These are phyloP conservation scores for Chrysomela aeneicollis DNA, from an alignment of 2,888 invertebrate species.

Conservation along the genomic window DNA sequence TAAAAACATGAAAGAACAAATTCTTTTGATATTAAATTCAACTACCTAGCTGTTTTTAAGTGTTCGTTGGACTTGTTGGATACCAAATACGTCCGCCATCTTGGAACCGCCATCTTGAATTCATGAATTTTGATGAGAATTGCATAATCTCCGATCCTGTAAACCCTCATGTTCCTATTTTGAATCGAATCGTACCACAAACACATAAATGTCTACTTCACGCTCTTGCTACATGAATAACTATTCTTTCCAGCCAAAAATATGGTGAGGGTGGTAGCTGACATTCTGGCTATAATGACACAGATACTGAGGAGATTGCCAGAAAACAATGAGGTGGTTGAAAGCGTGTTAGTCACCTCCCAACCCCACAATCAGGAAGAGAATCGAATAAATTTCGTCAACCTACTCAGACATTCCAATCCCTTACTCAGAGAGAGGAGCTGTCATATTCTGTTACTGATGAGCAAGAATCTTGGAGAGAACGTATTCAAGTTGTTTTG, in stretches of 20 bases:
- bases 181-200: too few relatives aligned
- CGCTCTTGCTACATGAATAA: not conserved
- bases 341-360: slow-evolving; percentile 73
- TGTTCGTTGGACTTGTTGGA: too few relatives aligned
- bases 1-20: too few relatives aligned
- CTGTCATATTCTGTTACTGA: slow-evolving; percentile 74
- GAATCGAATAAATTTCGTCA: slow-evolving; percentile 64
- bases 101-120: too few relatives aligned
- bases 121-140: too few relatives aligned
- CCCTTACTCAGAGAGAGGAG: slow-evolving; percentile 68
- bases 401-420: slow-evolving; percentile 67
- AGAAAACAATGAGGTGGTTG: slow-evolving; percentile 78
- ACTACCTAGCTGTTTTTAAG: too few relatives aligned
- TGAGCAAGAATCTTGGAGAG: slow-evolving; percentile 71
- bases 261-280: slow-evolving; percentile 70
- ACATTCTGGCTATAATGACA: slow-evolving; percentile 76
- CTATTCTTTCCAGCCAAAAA: slow-evolving; percentile 62
- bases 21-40: too few relatives aligned
- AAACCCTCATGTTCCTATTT: too few relatives aligned
- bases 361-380: slow-evolving; percentile 44
- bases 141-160: too few relatives aligned
- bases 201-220: too few relatives aligned
- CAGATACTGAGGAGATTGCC: slow-evolving; percentile 77
- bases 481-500: slow-evolving; percentile 71
- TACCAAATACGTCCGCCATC: too few relatives aligned